Evolutionary conservation across 2,888 invertebrate genomes (phyloP).

Genomic region (Norana najaformis): DNA sequence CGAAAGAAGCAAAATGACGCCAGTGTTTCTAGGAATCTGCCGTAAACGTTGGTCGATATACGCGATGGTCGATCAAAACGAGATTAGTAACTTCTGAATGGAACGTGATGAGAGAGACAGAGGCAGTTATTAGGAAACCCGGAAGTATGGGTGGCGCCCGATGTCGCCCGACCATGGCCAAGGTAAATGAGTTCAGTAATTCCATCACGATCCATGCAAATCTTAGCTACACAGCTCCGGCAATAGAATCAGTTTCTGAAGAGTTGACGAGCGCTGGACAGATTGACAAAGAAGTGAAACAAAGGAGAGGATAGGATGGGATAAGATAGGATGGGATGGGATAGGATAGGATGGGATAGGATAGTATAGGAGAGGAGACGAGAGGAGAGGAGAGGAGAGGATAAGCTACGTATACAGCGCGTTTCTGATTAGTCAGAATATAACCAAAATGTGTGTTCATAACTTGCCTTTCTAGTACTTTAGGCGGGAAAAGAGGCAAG

Average conservation of each 20-base stretch:
- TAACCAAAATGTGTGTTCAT: neutral
- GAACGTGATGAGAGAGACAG: neutral
- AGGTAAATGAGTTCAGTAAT: neutral
- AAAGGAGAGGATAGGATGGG: neutral
- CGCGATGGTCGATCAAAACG: neutral
- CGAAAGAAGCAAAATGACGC: neutral
- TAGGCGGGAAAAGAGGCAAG: neutral
- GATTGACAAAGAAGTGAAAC: neutral
- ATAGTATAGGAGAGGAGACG: too few relatives aligned
- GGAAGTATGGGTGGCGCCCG: neutral
- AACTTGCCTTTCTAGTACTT: neutral
- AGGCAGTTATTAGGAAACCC: neutral
- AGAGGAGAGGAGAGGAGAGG: too few relatives aligned
- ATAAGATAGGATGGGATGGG: too few relatives aligned
- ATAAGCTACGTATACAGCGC: neutral
- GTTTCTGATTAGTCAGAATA: neutral
- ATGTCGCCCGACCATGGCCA: neutral
- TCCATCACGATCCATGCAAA: neutral
- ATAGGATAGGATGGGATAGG: too few relatives aligned
- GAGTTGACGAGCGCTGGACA: neutral
- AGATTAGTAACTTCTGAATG: neutral
- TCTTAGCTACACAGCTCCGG: neutral
- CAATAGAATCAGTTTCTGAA: neutral
- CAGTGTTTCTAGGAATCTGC: neutral
- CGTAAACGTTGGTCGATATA: neutral